Conservation (phyloP, 1,140 invertebrate genomes). For the Philaenus spumarius region DNA sequence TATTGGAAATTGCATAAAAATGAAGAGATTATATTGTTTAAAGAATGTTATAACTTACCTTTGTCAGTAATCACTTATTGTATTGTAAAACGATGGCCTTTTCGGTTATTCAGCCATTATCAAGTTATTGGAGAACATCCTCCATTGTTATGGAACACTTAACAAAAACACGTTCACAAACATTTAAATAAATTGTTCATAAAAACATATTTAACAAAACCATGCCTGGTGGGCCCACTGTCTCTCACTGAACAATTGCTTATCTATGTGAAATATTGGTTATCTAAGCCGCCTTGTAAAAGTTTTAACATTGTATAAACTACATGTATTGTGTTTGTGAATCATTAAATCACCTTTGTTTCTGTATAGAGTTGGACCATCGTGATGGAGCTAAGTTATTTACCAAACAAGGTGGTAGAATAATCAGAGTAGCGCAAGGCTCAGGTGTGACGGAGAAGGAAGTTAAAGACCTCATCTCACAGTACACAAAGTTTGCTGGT, state of each 20-base stretch:
- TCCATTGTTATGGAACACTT: no score
- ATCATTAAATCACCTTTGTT: no score
- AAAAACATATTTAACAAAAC: no score
- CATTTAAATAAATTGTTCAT: neutral
- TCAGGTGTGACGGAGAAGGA: slow-evolving; percentile 92
- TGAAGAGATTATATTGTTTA: no score
- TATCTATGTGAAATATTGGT: neutral
- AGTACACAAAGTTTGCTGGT: slow-evolving; percentile 99
- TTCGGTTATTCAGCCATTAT: no score
- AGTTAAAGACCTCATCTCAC: slow-evolving; percentile 95
- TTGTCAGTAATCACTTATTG: no score
- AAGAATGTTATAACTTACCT: no score
- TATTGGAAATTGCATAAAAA: no score
- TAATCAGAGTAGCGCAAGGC: slow-evolving; percentile 86
- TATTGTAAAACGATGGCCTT: no score
- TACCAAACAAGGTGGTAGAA: slow-evolving; percentile 82
- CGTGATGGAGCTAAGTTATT: slow-evolving; percentile 97
- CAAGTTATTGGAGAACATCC: no score
- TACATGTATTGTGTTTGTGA: neutral
- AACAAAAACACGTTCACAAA: no score
- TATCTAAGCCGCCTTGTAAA: neutral
- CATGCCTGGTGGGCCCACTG: no score
- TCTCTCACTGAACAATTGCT: neutral
- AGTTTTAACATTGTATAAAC: neutral
- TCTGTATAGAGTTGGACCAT: slow-evolving; percentile 76